phyloP scores from a whole-genome alignment of 2,888 invertebrate species.

The Rhodophaea formosa region DNA sequence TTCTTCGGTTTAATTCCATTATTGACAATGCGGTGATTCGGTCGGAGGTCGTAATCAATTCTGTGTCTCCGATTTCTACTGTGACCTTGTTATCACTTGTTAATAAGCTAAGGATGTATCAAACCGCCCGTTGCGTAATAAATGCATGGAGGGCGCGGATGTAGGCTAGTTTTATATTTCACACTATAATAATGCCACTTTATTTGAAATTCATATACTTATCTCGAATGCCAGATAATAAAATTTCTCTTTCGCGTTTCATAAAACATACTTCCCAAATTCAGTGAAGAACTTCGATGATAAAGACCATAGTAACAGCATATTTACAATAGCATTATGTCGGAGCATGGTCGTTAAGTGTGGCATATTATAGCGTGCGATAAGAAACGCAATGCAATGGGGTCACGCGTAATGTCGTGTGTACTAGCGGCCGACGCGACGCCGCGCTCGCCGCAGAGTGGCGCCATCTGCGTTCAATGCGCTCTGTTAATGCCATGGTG shows the following conservation, averaged over 20 bases:
- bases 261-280: too few relatives aligned
- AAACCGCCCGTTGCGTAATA: constrained; percentile 41
- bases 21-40: not conserved
- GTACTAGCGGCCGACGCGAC: constrained; percentile 27
- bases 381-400: constrained; percentile 24
- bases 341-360: not conserved
- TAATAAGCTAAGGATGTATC: constrained; percentile 35
- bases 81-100: constrained; percentile 31
- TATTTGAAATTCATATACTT: not conserved
- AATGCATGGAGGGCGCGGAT: constrained; percentile 34
- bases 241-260: too few relatives aligned
- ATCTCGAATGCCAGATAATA: too few relatives aligned
- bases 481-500: not conserved
- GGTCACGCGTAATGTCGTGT: constrained; percentile 24
- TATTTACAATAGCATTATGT: not conserved
- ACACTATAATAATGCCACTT: constrained; percentile 23
- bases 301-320: too few relatives aligned
- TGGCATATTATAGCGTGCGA: constrained; percentile 13
- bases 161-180: constrained; percentile 29
- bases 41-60: not conserved
- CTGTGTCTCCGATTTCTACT: not conserved
- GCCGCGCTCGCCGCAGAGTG: constrained; percentile 24
- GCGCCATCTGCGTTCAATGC: constrained; percentile 36
- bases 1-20: not conserved
- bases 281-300: too few relatives aligned